Percentiles rank a stretch among this genome's conserved stretches.
phyloP scores from a whole-genome alignment of 2,888 invertebrate genomes.

The Chromoteleia sp. region DNA sequence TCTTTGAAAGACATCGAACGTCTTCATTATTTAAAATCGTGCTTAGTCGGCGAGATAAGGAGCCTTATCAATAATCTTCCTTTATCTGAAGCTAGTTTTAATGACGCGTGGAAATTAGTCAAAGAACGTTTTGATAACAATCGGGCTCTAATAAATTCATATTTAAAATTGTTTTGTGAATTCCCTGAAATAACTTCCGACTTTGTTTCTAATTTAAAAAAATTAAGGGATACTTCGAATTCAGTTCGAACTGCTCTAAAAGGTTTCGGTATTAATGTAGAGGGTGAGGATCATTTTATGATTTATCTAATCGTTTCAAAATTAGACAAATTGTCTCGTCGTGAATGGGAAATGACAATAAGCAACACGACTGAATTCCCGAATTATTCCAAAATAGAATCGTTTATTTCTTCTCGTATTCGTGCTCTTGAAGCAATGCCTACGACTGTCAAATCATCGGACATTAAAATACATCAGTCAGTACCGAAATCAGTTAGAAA shows the following conservation, averaged over 20 bases:
- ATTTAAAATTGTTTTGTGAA: conserved; percentile 14
- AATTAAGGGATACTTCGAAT: conserved; percentile 11
- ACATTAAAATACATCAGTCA: conserved; percentile 7
- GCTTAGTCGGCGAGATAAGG: conserved; percentile 3
- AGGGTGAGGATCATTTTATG: conserved; percentile 19
- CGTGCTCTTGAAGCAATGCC: conserved; percentile 17
- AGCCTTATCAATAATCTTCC: conserved; percentile 10
- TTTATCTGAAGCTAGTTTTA: conserved; percentile 1
- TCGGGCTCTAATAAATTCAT: conserved; percentile 9
- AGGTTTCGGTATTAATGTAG: background rate
- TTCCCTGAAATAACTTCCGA: conserved; percentile 6
- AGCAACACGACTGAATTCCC: conserved; percentile 21
- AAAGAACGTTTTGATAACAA: conserved; percentile 21
- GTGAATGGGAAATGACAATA: conserved; percentile 14
- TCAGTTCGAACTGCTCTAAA: conserved; percentile 15
- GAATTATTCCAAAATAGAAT: conserved; percentile 1
- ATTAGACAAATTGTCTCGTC: conserved; percentile 19
- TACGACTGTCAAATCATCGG: background rate
- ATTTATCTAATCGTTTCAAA: conserved; percentile 29
- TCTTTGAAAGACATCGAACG: conserved; percentile 3
- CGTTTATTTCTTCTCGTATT: conserved; percentile 7
- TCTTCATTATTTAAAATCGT: conserved; percentile 28
- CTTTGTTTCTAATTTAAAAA: conserved; percentile 17
- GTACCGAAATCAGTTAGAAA: background rate
- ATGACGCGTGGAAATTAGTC: background rate